Base-by-base conservation (phyloP, 1,140 invertebrate species). In the Calliphora vicina region DNA sequence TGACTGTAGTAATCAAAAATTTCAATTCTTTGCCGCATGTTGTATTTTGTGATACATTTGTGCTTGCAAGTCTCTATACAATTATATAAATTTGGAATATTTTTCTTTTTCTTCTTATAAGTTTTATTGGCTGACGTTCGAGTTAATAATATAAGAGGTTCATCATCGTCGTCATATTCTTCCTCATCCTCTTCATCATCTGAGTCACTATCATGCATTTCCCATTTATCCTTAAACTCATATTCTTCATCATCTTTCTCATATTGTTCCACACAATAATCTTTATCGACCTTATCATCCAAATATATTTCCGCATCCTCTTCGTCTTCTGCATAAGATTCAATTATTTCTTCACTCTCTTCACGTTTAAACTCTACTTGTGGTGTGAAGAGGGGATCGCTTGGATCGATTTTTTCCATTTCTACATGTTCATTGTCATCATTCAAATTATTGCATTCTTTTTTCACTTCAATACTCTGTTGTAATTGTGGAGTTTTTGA, bases 1-100 rank as follows among this genome's bases (percentile, higher is more conserved):
- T 35, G 20, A 80, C 83, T 82, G 20, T 45, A 84, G 42, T 74
- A n/a, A 50, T 82, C 27, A 74, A 80, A 84, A 2, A 84, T 50
- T n/a, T 42, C 45, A 27, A 26, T 29, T 4, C 83, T 12, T 26
- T 84, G 83, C 23, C 82, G 27, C 10, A 61, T 15, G 35, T 26
- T 61, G 26, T 81, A 74, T 76, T 78, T 81, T 29, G 15, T 15
- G 0, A 6, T 17, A 25, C 83, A 84, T 29, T 82, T 26, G 13
- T 84, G 80, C 76, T 76, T 84, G 20, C 83, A 84, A 12, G 80
- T 81, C 5, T 23, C 61, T 10, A 12, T 6, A 26, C 83, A 83
- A 50, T 50, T 17, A 17, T 43, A 26, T 45, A 50, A 27, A 6
- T 42, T 71, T 72, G 71, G 71, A 12, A 25, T 26, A 26, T 25